A percentile compares a stretch with the other conserved stretches of the same genome.
phyloP scores from a whole-genome alignment of 92 coral and sea anemone species.

The Meandrina meandrites region DNA sequence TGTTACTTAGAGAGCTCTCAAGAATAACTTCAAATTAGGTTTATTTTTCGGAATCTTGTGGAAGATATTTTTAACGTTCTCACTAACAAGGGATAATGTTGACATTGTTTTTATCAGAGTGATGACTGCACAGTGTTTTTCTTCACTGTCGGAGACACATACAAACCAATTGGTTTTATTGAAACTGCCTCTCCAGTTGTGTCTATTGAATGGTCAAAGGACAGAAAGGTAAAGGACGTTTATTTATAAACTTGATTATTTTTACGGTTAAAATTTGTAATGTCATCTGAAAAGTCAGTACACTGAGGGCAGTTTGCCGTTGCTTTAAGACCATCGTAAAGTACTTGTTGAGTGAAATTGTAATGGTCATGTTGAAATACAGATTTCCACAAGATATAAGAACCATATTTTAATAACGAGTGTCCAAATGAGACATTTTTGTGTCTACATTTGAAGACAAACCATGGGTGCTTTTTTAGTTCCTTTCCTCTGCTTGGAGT shows the following conservation, averaged over 20 bases:
- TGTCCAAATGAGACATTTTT: no score
- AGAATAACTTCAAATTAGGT: neutral
- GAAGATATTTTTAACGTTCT: neutral
- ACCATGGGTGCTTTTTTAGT: no score
- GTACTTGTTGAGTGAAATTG: no score
- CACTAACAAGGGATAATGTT: conserved; percentile 7
- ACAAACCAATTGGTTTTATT: conserved; percentile 93
- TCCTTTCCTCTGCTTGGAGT: no score
- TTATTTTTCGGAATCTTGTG: neutral
- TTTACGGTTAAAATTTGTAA: neutral
- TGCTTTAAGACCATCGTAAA: no score
- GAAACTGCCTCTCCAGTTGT: conserved; percentile 99
- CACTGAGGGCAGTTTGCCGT: no score
- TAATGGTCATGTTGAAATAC: no score
- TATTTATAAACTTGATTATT: no score
- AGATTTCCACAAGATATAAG: no score
- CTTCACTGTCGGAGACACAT: conserved; percentile 85
- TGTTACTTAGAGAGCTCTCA: neutral
- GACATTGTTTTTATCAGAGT: conserved; percentile 52
- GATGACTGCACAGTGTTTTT: conserved; percentile 96
- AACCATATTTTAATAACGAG: no score
- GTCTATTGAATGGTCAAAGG: conserved; percentile 87
- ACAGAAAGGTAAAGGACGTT: conserved; percentile 63
- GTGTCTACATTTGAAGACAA: no score
- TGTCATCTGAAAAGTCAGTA: neutral